Conservation (phyloP, 2,113 vertebrate genomes). For the Myrmophylax atrothorax region DNA sequence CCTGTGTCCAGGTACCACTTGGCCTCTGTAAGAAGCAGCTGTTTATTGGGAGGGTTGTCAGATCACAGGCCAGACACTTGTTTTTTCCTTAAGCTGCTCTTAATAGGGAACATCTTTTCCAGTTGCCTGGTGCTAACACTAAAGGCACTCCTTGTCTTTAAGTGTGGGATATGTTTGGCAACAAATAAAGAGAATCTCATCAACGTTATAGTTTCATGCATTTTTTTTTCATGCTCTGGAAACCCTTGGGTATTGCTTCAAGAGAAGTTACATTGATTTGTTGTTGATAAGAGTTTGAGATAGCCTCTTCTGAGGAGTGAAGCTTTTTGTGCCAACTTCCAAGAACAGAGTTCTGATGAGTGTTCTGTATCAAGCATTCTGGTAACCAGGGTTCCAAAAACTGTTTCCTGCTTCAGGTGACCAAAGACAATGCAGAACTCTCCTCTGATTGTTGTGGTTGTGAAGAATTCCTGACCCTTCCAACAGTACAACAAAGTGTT, state of each 20-base stretch:
- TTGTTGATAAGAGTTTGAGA: background rate
- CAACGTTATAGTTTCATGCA: background rate
- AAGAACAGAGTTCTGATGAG: background rate
- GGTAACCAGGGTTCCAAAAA: background rate
- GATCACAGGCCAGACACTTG: background rate
- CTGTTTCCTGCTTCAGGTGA: background rate
- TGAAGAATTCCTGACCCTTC: constrained; percentile 1
- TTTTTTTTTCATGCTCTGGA: background rate
- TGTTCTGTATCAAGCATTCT: background rate
- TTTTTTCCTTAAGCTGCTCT: background rate
- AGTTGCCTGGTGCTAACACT: background rate
- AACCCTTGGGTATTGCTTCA: background rate
- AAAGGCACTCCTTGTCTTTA: background rate
- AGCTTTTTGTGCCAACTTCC: background rate
- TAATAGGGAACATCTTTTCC: background rate
- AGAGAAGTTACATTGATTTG: background rate
- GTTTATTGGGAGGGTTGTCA: background rate
- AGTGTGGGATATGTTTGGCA: background rate
- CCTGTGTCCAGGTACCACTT: background rate
- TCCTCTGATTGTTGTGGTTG: background rate
- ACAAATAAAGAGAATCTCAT: background rate
- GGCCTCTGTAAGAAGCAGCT: background rate
- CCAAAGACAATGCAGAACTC: background rate
- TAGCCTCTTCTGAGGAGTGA: background rate
- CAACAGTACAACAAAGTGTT: background rate